A percentile compares a stretch with the other conserved stretches of the same genome.
phyloP scores from a whole-genome alignment of 2,113 vertebrate genomes.

The Rallus limicola region DNA sequence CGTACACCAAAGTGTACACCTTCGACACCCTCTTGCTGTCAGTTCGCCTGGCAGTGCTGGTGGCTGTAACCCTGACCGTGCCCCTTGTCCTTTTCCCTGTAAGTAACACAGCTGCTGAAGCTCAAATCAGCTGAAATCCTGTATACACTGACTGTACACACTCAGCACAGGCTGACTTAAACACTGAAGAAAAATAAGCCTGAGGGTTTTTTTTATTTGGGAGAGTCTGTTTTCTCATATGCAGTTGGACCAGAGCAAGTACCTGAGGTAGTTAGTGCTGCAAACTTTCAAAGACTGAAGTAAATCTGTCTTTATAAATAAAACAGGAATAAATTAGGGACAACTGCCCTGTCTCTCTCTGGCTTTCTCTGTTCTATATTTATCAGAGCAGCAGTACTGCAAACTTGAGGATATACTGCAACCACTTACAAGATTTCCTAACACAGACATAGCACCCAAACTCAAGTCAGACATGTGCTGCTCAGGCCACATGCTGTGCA shows the following conservation, averaged over 20 bases:
- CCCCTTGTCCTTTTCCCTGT: constrained; percentile 97
- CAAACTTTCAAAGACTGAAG: neutral
- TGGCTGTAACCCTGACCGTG: constrained; percentile 93
- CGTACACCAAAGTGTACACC: constrained; percentile 91
- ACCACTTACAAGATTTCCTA: neutral
- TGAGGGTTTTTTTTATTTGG: neutral
- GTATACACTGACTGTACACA: too few relatives aligned
- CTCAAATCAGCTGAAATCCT: neutral
- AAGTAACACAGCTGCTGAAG: constrained; percentile 69
- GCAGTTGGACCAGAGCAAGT: neutral
- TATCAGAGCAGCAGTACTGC: neutral
- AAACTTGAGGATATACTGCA: neutral
- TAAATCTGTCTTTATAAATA: constrained; percentile 19
- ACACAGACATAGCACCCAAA: neutral
- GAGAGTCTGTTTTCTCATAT: neutral
- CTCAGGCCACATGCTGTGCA: neutral
- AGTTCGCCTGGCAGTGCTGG: constrained; percentile 93
- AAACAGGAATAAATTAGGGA: neutral
- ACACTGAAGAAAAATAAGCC: neutral
- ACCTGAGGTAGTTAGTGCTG: neutral
- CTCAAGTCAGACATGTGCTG: neutral
- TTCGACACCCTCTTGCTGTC: constrained; percentile 88
- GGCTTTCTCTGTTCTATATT: neutral
- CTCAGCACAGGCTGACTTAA: neutral
- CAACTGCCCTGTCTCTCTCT: neutral